Conservation (phyloP, 2,888 invertebrate species). For the Seira sanloemensis region DNA sequence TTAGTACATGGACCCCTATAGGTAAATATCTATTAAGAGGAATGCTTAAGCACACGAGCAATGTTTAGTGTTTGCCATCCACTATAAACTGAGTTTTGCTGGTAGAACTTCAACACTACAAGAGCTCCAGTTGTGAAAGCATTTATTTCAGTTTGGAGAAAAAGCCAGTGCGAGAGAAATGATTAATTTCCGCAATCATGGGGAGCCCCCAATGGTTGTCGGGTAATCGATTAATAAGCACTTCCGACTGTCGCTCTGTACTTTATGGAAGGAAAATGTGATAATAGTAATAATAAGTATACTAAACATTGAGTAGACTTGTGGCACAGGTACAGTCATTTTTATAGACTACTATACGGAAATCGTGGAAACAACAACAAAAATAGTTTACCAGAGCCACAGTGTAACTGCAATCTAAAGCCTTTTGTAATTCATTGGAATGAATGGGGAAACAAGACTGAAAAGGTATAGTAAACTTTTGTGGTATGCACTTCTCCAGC, state of each 20-base stretch:
- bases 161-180: constrained; percentile 66
- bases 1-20: background rate
- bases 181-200: constrained; percentile 73
- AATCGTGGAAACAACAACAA: constrained; percentile 1
- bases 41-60: constrained; percentile 1
- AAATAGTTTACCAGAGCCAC: no score
- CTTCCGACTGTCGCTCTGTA: constrained; percentile 62
- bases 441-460: background rate
- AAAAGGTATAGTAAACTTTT: background rate
- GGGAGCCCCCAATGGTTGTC: constrained; percentile 63
- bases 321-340: background rate
- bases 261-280: constrained; percentile 6
- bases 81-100: background rate
- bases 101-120: background rate
- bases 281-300: constrained; percentile 16
- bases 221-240: constrained; percentile 73
- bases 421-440: background rate
- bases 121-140: background rate
- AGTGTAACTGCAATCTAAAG: no score
- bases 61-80: background rate
- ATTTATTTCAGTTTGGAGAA: constrained; percentile 51
- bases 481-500: background rate
- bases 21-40: constrained; percentile 11
- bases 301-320: constrained; percentile 8
- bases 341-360: background rate